phyloP scores from a whole-genome alignment of 2,888 invertebrate species.

The Stictocephala bisonia region DNA sequence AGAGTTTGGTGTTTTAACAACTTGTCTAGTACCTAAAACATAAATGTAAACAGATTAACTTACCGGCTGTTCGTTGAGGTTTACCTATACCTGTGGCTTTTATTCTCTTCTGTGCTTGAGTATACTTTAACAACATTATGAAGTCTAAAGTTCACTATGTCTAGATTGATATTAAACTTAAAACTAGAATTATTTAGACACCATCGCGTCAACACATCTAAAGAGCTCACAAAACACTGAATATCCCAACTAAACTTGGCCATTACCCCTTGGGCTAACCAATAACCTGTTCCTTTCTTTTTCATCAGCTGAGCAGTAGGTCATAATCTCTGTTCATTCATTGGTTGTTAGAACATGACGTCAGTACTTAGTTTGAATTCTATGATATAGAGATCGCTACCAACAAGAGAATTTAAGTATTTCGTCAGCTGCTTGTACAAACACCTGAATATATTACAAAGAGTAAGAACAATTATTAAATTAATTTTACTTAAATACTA shows the following conservation, averaged over 20 bases:
- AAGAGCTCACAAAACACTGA: slow-evolving; percentile 28
- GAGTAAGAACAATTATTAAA: no score
- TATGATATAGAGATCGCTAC: no score
- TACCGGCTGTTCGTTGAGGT: slow-evolving; percentile 55
- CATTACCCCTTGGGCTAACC: slow-evolving; percentile 31
- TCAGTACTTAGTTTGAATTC: no score
- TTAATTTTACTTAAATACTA: no score
- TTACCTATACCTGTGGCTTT: slow-evolving; percentile 53
- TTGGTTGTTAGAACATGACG: no score
- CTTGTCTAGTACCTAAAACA: no score
- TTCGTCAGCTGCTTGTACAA: no score
- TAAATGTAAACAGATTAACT: no score
- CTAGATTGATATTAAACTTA: background rate
- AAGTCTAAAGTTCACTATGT: slow-evolving; percentile 38
- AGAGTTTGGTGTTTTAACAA: no score
- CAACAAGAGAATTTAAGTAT: no score
- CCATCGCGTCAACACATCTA: background rate
- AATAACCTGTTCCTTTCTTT: slow-evolving; percentile 33
- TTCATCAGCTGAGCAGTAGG: slow-evolving; percentile 32
- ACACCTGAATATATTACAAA: no score
- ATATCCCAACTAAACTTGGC: slow-evolving; percentile 21
- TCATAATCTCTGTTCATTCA: no score
- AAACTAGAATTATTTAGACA: slow-evolving; percentile 20
- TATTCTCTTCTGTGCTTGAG: slow-evolving; percentile 54
- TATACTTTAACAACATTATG: slow-evolving; percentile 56